These are phyloP conservation scores for Drosophila hamatofila DNA, from an alignment of 2,888 invertebrate genomes.

Conservation along the genomic window DNA sequence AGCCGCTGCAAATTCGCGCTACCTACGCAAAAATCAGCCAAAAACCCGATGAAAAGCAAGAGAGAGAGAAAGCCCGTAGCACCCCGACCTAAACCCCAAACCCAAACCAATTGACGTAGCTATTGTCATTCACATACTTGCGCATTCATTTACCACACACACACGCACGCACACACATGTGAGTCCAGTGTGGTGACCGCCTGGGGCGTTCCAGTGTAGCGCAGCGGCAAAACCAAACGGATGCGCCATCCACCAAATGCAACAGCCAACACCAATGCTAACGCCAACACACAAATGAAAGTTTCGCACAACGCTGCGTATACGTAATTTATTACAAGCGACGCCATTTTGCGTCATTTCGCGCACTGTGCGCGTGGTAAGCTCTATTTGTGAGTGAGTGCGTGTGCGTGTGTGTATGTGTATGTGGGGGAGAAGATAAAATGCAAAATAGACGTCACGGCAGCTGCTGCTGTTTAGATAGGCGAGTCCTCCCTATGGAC, in stretches of 20 bases:
- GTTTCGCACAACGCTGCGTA: conserved; percentile 71
- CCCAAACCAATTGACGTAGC: conserved; percentile 75
- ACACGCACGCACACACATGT: conserved; percentile 5
- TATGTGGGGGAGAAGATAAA: conserved; percentile 62
- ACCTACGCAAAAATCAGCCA: conserved; percentile 60
- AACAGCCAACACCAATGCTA: conserved; percentile 9
- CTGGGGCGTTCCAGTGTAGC: conserved; percentile 55
- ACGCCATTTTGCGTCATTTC: conserved; percentile 73
- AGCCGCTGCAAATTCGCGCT: conserved; percentile 38
- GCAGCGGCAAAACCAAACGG: conserved; percentile 34
- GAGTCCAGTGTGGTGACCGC: conserved; percentile 60
- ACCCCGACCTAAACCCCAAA: conserved; percentile 10
- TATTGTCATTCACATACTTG: conserved; percentile 70
- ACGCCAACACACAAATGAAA: conserved; percentile 52
- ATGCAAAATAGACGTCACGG: conserved; percentile 75
- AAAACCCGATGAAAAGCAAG: conserved; percentile 25
- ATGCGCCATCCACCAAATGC: conserved; percentile 37
- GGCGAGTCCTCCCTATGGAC: conserved; percentile 29
- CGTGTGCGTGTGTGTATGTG: conserved; percentile 5
- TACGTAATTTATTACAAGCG: conserved; percentile 80
- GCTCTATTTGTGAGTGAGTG: conserved; percentile 32
- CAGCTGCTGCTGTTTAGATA: conserved; percentile 65
- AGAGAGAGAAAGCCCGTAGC: neutral
- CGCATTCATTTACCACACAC: conserved; percentile 57
- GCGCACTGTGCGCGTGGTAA: conserved; percentile 51